These are phyloP conservation scores for Amblyopsis hoosieri DNA, from an alignment of 2,797 vertebrate genomes.

Conservation along the genomic window DNA sequence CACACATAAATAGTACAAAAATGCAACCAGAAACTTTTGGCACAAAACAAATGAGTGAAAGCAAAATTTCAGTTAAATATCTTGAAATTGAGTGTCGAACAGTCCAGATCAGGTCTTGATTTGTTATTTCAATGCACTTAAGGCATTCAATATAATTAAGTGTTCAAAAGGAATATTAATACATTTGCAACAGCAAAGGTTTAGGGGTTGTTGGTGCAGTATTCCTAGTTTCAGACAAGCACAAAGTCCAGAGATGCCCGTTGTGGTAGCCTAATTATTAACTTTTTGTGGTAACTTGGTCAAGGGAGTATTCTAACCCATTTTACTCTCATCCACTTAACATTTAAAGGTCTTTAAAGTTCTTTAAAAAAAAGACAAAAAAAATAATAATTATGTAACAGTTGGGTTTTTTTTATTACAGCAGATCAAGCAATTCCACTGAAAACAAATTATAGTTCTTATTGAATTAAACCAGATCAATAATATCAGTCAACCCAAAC, in stretches of 20 bases:
- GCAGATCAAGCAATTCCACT: slow-evolving; percentile 52
- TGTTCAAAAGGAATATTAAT: slow-evolving; percentile 15
- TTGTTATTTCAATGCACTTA: slow-evolving; percentile 68
- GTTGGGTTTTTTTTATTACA: slow-evolving; percentile 43
- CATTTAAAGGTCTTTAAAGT: slow-evolving; percentile 16
- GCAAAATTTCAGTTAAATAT: slow-evolving; percentile 40
- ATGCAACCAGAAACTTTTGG: slow-evolving; percentile 54
- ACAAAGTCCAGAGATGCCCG: slow-evolving; percentile 7
- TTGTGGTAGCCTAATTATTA: slow-evolving; percentile 1
- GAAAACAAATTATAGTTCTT: slow-evolving; percentile 52
- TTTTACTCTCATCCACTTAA: slow-evolving; percentile 33
- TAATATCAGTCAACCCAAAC: slow-evolving; percentile 48
- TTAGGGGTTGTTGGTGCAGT: slow-evolving; percentile 10
- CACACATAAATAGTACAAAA: slow-evolving; percentile 24
- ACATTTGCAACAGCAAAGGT: slow-evolving; percentile 17
- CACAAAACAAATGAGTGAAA: slow-evolving; percentile 57
- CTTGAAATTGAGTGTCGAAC: slow-evolving; percentile 25
- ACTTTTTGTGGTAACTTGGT: slow-evolving; percentile 19
- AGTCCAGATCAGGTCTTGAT: slow-evolving; percentile 24
- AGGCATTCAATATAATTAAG: slow-evolving; percentile 49
- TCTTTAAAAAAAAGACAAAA: neutral
- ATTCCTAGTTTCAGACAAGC: slow-evolving; percentile 9
- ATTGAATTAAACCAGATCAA: slow-evolving; percentile 42
- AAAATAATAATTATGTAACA: slow-evolving; percentile 33
- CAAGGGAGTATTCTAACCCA: slow-evolving; percentile 30